These are phyloP conservation scores for Stenchaetothrips biformis DNA, from an alignment of 2,888 invertebrate species.

Conservation along the genomic window DNA sequence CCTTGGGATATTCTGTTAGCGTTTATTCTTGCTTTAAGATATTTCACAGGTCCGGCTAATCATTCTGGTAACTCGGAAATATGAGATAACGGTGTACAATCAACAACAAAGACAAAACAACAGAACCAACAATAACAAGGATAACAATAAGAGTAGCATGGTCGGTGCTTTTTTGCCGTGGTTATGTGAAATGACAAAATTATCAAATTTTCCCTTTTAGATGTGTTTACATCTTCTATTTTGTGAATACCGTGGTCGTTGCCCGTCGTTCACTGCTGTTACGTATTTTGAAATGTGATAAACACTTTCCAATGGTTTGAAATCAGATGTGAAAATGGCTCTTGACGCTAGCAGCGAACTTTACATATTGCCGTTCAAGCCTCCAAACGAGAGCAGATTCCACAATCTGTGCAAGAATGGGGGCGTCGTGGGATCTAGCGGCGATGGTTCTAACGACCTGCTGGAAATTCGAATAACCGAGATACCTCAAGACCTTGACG, in stretches of 20 bases:
- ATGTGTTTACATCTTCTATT: neutral
- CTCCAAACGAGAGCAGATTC: neutral
- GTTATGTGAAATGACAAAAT: neutral
- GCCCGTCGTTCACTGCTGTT: neutral
- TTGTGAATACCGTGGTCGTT: neutral
- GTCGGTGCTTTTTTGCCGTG: constrained; percentile 4
- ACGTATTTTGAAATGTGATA: neutral
- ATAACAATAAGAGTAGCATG: neutral
- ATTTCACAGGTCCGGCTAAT: no score
- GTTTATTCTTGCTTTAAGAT: no score
- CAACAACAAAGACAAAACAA: neutral
- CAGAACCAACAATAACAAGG: neutral
- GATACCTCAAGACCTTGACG: constrained; percentile 4
- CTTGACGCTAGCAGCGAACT: constrained; percentile 20
- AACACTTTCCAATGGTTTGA: neutral
- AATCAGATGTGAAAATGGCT: neutral
- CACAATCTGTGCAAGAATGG: constrained; percentile 14
- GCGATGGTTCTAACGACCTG: neutral
- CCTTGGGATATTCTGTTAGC: no score
- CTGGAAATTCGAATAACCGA: constrained; percentile 5
- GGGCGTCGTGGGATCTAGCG: neutral
- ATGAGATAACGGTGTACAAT: neutral
- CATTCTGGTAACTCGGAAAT: no score
- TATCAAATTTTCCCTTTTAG: neutral
- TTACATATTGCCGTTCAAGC: constrained; percentile 15